Conservation (phyloP, 2,888 invertebrate genomes). For the Argyresthia goedartella region DNA sequence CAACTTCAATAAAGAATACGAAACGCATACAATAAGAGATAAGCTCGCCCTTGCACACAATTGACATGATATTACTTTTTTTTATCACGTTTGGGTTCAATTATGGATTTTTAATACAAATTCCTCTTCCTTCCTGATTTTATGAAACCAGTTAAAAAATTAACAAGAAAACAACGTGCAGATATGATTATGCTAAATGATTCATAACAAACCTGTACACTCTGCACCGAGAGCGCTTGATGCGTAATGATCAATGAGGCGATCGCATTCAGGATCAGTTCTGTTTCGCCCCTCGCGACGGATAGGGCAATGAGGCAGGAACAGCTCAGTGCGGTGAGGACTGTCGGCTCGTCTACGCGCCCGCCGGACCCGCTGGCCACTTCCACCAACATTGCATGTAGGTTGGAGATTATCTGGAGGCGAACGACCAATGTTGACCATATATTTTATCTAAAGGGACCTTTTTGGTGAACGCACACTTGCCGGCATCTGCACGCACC, state of each 20-base stretch:
- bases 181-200: too few relatives aligned
- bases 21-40: too few relatives aligned
- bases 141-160: too few relatives aligned
- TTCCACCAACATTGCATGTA: slow-evolving; percentile 88
- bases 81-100: too few relatives aligned
- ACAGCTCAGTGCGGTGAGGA: slow-evolving; percentile 89
- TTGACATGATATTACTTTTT: too few relatives aligned
- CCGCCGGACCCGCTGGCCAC: slow-evolving; percentile 72
- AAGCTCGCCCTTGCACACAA: too few relatives aligned
- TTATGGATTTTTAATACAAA: too few relatives aligned
- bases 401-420: slow-evolving; percentile 76
- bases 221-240: slow-evolving; percentile 80
- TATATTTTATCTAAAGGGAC: not conserved
- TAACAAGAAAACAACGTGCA: too few relatives aligned
- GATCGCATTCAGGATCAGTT: slow-evolving; percentile 88
- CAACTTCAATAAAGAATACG: too few relatives aligned
- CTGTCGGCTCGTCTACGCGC: slow-evolving; percentile 68
- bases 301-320: slow-evolving; percentile 93
- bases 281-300: slow-evolving; percentile 93
- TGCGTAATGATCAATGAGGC: slow-evolving; percentile 91
- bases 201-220: slow-evolving; percentile 77
- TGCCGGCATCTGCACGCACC: too few relatives aligned
- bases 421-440: not conserved
- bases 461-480: too few relatives aligned
- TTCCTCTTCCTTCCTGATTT: too few relatives aligned